Base-by-base conservation (phyloP, 2,113 vertebrate genomes). In the Oriolus oriolus region DNA sequence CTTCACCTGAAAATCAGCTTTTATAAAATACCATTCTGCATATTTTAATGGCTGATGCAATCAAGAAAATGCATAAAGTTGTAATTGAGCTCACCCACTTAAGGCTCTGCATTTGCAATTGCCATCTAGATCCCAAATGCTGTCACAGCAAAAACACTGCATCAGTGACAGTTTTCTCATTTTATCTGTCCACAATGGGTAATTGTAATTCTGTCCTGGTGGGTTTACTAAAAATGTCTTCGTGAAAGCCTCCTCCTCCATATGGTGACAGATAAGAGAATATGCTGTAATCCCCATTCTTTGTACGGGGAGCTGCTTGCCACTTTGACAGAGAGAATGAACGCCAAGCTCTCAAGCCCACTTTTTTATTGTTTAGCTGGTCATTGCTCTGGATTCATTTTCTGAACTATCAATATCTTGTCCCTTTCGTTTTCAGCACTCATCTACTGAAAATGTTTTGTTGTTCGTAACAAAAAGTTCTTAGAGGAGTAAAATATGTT, bases 181-280 rank as follows among this genome's bases (percentile, higher is more conserved):
- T 93, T 92, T 75, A 88, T 95, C 70, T 80, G 52, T 39, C 69
- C 28, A 76, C 35, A 87, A 74, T 69, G 68, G 83, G 53, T 63
- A 92, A 93, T 91, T 92, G 57, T 84, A 82, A 85, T 95, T 96
- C 79, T 90, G 59, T 94, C 60, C 71, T 82, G 26, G 69, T 93
- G 90, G 30, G 78, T 24, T 95, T 94, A 65, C 53, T 60, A 75
- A 80, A 96, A 95, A 89, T 52, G 47, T 63, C 59, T 95, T 78
- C 89, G 49, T 12, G 14, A 90, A 92, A 85, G 20, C 74, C n/a
- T 95, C 86, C 47, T 77, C 61, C 85, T 91, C 70, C 13, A 2
- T 81, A 42, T 18, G 6, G 8, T 73, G 94, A 79, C 87, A 96
- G 60, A 86, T 92, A 81, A 95, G 42, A 73, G 63, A 84, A 54